Evolutionary conservation across 1,140 invertebrate species (phyloP).

Genomic region (Teleopsis dalmanni): DNA sequence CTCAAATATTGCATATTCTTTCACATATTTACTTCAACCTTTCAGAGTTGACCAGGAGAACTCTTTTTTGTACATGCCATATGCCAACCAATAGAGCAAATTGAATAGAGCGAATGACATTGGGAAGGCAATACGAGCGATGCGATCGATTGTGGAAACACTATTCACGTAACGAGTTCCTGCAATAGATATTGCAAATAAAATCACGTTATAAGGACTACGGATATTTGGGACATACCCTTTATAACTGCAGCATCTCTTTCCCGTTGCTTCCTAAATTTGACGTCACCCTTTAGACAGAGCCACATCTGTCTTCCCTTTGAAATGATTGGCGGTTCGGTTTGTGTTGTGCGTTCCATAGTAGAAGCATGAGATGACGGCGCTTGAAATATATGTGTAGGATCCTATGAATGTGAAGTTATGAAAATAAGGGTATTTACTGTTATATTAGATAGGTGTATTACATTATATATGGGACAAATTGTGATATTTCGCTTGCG

Average conservation of each 20-base stretch:
- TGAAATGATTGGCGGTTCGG: constrained; percentile 58
- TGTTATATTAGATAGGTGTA: neutral
- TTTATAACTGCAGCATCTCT: constrained; percentile 58
- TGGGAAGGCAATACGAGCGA: constrained; percentile 79
- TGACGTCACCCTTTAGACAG: constrained; percentile 70
- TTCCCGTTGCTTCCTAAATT: constrained; percentile 66
- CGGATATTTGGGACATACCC: constrained; percentile 15
- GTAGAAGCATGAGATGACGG: constrained; percentile 45
- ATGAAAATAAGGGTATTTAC: neutral
- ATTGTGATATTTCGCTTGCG: constrained; percentile 50
- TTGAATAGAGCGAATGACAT: constrained; percentile 78
- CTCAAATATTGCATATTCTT: no score
- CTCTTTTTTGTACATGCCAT: constrained; percentile 41
- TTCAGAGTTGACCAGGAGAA: constrained; percentile 37
- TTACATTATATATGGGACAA: constrained; percentile 56
- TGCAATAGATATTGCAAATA: constrained; percentile 12
- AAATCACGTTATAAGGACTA: neutral
- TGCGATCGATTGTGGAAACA: constrained; percentile 78
- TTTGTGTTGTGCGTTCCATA: constrained; percentile 75
- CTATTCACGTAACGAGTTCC: constrained; percentile 69
- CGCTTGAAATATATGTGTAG: constrained; percentile 36
- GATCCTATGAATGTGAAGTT: constrained; percentile 37
- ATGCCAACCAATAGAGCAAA: constrained; percentile 73
- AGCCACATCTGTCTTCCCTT: constrained; percentile 71
- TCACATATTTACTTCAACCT: no score